Conservation (phyloP, 2,888 invertebrate genomes). For the Phragmatobia fuliginosa region DNA sequence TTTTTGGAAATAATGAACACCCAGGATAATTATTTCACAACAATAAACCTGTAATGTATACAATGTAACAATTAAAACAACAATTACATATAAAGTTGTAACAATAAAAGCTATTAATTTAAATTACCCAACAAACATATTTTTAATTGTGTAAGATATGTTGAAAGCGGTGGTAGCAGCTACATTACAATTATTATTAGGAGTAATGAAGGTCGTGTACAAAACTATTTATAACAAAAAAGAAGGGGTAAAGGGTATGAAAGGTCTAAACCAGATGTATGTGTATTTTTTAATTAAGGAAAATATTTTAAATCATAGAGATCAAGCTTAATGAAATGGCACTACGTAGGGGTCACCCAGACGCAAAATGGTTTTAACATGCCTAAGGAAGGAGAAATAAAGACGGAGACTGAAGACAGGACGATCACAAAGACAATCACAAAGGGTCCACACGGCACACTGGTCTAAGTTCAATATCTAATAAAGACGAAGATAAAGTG, state of each 20-base stretch:
- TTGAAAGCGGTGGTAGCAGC: conserved; percentile 55
- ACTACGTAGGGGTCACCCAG: conserved; percentile 64
- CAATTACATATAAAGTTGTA: conserved; percentile 34
- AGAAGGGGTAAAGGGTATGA: conserved; percentile 26
- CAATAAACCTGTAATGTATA: conserved; percentile 46
- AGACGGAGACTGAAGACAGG: conserved; percentile 55
- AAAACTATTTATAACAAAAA: conserved; percentile 39
- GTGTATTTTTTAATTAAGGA: conserved; percentile 32
- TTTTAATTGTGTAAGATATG: conserved; percentile 36
- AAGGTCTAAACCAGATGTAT: conserved; percentile 39
- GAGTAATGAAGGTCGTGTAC: conserved; percentile 30
- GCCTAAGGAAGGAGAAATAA: conserved; percentile 66
- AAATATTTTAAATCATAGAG: conserved; percentile 38
- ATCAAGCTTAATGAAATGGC: conserved; percentile 54
- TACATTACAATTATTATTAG: conserved; percentile 41
- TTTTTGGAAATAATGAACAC: conserved; percentile 26
- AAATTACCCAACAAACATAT: conserved; percentile 44
- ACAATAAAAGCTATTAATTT: conserved; percentile 39
- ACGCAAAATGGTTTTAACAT: conserved; percentile 60
- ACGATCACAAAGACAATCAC: conserved; percentile 56
- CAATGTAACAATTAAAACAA: conserved; percentile 43
- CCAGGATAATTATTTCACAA: conserved; percentile 25
- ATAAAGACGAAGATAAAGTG: conserved; percentile 61
- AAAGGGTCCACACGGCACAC: conserved; percentile 64
- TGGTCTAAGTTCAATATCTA: conserved; percentile 64